Evolutionary conservation across 2,888 invertebrate species (phyloP).

Genomic region (Diadromus collaris): DNA sequence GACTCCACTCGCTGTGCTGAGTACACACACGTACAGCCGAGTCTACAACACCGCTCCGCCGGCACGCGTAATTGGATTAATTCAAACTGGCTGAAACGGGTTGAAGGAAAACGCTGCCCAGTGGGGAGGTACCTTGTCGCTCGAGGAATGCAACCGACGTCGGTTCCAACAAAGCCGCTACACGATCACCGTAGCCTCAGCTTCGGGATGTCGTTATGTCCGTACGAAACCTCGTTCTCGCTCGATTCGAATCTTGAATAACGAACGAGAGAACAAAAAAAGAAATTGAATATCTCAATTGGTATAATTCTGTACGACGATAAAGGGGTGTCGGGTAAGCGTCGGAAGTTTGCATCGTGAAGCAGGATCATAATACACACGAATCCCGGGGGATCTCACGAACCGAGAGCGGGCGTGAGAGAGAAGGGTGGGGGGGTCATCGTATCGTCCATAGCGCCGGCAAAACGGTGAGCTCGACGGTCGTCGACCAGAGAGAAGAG

Average conservation of each 20-base stretch:
- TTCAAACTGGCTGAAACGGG: conserved; percentile 67
- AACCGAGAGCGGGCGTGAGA: conserved; percentile 5
- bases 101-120: not conserved
- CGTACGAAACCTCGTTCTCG: not conserved
- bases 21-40: conserved; percentile 10
- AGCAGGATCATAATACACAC: conserved; percentile 26
- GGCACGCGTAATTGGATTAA: conserved; percentile 77
- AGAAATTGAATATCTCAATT: not conserved
- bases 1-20: conserved; percentile 50
- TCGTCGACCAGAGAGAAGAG: conserved; percentile 43
- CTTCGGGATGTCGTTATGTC: conserved; percentile 5
- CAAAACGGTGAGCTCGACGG: conserved; percentile 43
- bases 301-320: not conserved
- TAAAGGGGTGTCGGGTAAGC: conserved; percentile 7
- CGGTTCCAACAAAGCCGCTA: conserved; percentile 22
- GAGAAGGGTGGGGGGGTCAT: no score
- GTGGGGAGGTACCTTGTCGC: not conserved
- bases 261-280: not conserved
- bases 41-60: conserved; percentile 22
- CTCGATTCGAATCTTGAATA: conserved; percentile 1
- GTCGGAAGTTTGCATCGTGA: conserved; percentile 20
- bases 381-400: conserved; percentile 15
- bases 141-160: conserved; percentile 34
- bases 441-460: conserved; percentile 34
- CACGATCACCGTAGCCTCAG: conserved; percentile 21